Evolutionary conservation across 2,888 invertebrate species (phyloP), one percentile per base, ranked within the genome.

Genomic region (Disparrhopalites patrizii): DNA sequence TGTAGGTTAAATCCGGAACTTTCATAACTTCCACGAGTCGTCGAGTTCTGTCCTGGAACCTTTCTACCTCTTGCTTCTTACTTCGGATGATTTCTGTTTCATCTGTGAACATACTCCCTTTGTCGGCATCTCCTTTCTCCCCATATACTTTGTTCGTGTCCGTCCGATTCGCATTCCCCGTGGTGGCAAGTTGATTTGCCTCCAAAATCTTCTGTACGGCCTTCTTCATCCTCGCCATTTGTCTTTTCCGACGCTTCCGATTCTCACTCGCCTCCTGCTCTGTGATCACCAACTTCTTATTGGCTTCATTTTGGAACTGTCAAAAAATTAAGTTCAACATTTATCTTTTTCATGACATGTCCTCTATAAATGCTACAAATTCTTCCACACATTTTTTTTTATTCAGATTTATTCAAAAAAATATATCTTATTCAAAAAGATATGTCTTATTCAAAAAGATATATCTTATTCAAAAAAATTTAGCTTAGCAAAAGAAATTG

Each of bases 151-250:
- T 20, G 20, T 25, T 3, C 23, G 20, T 47, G 3, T 31, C 38
- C 13, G 7, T 38, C 18, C n/a, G n/a, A 36, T 10, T n/a, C 40
- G 18, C 13, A 10, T 27, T n/a, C 31, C 33, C 31, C 23, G 40
- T 15, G 13, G 28, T 62, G 20, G n/a, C 52, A 3, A 63, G 54
- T 43, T 70, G 71, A 60, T 72, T 72, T 27, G 67, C 68, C 33
- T 73, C 72, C 25, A 75, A 47, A 10, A 73, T 70, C 25, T 62
- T 66, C 31, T 69, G 65, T 10, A 75, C 75, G 10, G 75, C 75
- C 55, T 70, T 73, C 47, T 73, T 75, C 72, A 75, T 75, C 52
- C 70, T 72, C 2, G 68, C 68, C 73, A 75, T 75, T 69, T 73
- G 73, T 3, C 67, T 66, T 28, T 69, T 31, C 30, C 75, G 63